A percentile compares a stretch with the other conserved stretches of the same genome.
Evolutionary conservation across 2,888 invertebrate species (phyloP).

Genomic region (Toxonevra muliebris): DNA sequence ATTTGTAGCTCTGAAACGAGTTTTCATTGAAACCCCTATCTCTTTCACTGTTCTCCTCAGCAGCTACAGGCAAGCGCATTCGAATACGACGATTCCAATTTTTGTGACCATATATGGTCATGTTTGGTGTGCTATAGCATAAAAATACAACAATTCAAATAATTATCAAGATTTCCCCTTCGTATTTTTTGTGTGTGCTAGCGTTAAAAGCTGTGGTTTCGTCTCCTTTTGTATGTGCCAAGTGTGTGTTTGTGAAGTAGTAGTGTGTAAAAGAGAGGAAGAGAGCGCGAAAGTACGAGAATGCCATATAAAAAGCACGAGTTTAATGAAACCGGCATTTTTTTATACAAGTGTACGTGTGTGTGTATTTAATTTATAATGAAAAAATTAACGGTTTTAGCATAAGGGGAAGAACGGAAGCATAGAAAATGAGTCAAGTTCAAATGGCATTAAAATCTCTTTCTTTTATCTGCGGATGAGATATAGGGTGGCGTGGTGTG

Average conservation of each 20-base stretch:
- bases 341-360: conserved; percentile 16
- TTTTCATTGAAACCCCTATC: too few species aligned
- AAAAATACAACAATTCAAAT: conserved; percentile 34
- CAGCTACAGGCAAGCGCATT: conserved; percentile 4
- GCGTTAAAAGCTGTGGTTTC: conserved; percentile 10
- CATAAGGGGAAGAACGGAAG: conserved; percentile 31
- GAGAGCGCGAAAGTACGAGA: conserved; percentile 16
- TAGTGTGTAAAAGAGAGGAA: conserved; percentile 20
- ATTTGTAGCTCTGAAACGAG: too few species aligned
- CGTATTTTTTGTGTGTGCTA: neutral
- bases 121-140: conserved; percentile 54
- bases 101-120: conserved; percentile 65
- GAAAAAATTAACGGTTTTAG: conserved; percentile 16
- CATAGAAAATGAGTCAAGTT: conserved; percentile 45
- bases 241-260: conserved; percentile 8
- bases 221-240: neutral
- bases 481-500: neutral
- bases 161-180: conserved; percentile 33
- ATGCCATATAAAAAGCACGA: conserved; percentile 27
- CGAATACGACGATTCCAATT: conserved; percentile 47
- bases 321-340: conserved; percentile 42
- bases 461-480: neutral
- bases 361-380: conserved; percentile 11
- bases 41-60: neutral
- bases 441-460: conserved; percentile 33